Evolutionary conservation across 2,797 vertebrate genomes (phyloP).

Genomic region (Aldrovandia affinis): DNA sequence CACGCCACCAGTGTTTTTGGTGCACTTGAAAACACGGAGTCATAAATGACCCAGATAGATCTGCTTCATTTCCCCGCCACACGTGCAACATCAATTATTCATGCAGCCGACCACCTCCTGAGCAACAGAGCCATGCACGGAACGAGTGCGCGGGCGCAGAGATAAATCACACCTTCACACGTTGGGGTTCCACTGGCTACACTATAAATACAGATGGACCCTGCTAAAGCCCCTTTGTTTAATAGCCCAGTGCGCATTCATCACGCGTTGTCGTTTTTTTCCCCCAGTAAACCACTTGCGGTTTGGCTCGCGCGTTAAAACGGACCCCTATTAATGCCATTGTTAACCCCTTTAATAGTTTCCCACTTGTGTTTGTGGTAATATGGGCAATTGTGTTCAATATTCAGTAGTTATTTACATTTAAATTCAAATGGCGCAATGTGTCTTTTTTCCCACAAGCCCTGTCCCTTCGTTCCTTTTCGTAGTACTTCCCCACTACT

Average conservation of each 20-base stretch:
- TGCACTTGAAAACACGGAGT: conserved; percentile 37
- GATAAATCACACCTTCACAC: background rate
- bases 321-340: background rate
- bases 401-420: too few relatives aligned
- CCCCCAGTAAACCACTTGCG: background rate
- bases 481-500: too few relatives aligned
- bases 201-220: conserved; percentile 13
- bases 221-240: background rate
- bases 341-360: background rate
- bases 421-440: too few relatives aligned
- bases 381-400: background rate
- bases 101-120: conserved; percentile 40
- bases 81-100: conserved; percentile 49
- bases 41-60: conserved; percentile 52
- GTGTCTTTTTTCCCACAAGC: too few relatives aligned
- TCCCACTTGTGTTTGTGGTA: background rate
- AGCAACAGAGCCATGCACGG: conserved; percentile 30
- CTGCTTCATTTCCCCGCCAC: conserved; percentile 41
- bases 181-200: background rate
- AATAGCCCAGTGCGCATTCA: background rate
- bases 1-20: conserved; percentile 35
- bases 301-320: background rate
- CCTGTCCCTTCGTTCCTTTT: too few relatives aligned
- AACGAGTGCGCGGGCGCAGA: conserved; percentile 32
- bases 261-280: background rate